Conservation (phyloP, 2,113 vertebrate species). For the Enhydra lutris region DNA sequence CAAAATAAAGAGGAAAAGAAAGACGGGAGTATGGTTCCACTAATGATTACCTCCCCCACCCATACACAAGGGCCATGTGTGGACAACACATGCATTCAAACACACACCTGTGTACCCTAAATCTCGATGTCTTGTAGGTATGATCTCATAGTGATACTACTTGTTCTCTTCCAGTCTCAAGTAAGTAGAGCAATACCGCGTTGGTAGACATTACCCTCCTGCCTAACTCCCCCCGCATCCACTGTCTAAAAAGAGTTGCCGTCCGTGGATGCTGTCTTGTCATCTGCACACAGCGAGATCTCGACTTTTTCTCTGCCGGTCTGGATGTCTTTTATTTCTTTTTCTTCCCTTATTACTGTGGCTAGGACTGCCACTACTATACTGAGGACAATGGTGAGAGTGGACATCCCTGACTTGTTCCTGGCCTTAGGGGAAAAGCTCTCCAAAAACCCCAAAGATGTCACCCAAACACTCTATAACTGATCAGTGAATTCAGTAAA, state of each 20-base stretch:
- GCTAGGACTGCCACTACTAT: background rate
- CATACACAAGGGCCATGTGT: background rate
- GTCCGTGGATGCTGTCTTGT: background rate
- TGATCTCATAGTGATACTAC: background rate
- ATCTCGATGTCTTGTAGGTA: background rate
- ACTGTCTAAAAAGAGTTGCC: background rate
- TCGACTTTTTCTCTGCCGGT: background rate
- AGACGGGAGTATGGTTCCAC: background rate
- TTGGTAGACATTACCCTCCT: fast-evolving
- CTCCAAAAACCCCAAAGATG: background rate
- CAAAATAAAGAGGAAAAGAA: background rate
- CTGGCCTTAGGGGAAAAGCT: background rate
- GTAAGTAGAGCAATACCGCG: background rate
- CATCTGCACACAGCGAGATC: background rate
- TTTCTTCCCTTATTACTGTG: background rate
- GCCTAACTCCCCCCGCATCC: no score
- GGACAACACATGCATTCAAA: fast-evolving
- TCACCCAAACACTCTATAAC: background rate
- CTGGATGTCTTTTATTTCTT: background rate
- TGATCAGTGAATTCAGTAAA: background rate
- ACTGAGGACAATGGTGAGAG: background rate
- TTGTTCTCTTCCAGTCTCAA: background rate
- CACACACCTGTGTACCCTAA: fast-evolving
- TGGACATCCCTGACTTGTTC: background rate
- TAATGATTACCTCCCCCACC: background rate